These are phyloP conservation scores for Lasioglossum calceatum DNA, from an alignment of 2,888 invertebrate species.

Conservation along the genomic window DNA sequence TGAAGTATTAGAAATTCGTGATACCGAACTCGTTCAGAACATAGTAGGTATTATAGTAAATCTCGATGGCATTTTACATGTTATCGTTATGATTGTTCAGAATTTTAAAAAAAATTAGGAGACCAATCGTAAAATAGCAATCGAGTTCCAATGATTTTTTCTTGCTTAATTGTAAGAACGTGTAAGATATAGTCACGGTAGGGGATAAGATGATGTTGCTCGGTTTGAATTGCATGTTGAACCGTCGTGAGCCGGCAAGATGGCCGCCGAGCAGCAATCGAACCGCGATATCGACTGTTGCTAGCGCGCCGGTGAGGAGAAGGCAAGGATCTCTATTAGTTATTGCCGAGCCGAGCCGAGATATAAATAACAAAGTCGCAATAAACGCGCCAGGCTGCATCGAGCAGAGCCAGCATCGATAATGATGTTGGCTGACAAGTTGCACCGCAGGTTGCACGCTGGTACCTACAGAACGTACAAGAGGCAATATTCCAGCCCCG, in stretches of 20 bases:
- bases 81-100: neutral
- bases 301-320: conserved; percentile 13
- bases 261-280: conserved; percentile 32
- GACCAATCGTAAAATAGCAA: no score
- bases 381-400: conserved; percentile 58
- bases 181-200: neutral
- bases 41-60: no score
- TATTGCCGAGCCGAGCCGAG: conserved; percentile 65
- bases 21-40: no score
- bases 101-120: neutral
- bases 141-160: no score
- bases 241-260: neutral
- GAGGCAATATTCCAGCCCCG: conserved; percentile 49
- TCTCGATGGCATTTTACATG: no score
- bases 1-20: neutral
- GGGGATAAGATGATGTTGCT: neutral
- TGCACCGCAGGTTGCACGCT: conserved; percentile 69
- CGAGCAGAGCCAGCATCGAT: conserved; percentile 67
- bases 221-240: neutral
- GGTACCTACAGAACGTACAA: conserved; percentile 59
- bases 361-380: conserved; percentile 74
- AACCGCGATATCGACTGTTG: conserved; percentile 36
- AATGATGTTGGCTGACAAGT: conserved; percentile 76
- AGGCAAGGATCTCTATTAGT: conserved; percentile 69
- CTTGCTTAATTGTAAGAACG: neutral